A percentile compares a stretch with the other conserved stretches of the same genome.
Evolutionary conservation across 2,888 invertebrate species (phyloP).

Genomic region (Napeogenes inachia): DNA sequence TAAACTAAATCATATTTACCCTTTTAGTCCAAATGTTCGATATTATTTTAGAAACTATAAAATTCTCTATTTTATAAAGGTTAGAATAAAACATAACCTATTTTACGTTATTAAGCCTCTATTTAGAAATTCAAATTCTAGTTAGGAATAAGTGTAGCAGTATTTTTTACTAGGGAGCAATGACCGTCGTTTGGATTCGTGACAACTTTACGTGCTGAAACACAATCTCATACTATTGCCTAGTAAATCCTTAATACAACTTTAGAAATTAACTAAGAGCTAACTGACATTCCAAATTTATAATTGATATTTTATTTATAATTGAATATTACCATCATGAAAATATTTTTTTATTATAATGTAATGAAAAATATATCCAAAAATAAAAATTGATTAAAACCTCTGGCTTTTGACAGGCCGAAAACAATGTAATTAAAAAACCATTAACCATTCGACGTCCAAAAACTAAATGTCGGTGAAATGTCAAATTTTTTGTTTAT

Average conservation of each 20-base stretch:
- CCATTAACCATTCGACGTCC: constrained; percentile 4
- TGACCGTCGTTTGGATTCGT: constrained; percentile 37
- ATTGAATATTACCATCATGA: neutral
- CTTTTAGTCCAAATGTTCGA: too few species aligned
- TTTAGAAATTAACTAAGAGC: constrained; percentile 21
- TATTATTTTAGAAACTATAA: neutral
- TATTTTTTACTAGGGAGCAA: constrained; percentile 29
- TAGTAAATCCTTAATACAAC: constrained; percentile 31
- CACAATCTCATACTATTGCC: constrained; percentile 36
- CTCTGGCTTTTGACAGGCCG: neutral
- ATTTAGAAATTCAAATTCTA: constrained; percentile 11
- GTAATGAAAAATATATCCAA: too few species aligned
- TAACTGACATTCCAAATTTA: neutral
- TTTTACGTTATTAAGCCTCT: neutral
- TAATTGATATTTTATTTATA: constrained; percentile 2
- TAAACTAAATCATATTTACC: too few species aligned
- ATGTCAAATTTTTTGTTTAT: constrained; percentile 29
- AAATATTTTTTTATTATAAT: too few species aligned
- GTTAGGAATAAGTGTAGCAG: constrained; percentile 8
- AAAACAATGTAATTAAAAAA: constrained; percentile 11
- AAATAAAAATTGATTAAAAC: neutral
- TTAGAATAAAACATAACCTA: neutral
- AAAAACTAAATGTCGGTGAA: constrained; percentile 14
- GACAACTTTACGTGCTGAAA: constrained; percentile 37
- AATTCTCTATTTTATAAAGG: neutral